phyloP scores from a whole-genome alignment of 1,140 invertebrate genomes.

The Schlechtendalia chinensis region DNA sequence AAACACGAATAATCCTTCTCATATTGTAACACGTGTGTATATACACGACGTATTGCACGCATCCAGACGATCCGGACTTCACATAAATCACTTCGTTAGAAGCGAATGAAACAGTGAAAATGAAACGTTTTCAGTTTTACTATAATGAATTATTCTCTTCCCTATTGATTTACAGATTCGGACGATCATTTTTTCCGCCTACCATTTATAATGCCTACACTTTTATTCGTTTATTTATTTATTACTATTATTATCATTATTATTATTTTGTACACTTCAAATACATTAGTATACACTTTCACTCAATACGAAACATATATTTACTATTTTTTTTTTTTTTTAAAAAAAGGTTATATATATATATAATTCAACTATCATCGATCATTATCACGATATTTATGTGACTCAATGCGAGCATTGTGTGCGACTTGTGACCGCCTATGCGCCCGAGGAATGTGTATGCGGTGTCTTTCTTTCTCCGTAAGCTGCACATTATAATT shows the following conservation, averaged over 20 bases:
- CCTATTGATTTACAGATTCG: neutral
- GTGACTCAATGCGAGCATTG: neutral
- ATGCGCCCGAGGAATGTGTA: neutral
- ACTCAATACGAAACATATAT: neutral
- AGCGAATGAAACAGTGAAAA: neutral
- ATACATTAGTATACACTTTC: constrained; percentile 14
- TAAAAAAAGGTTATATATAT: constrained; percentile 1
- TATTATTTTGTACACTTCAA: neutral
- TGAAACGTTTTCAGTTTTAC: neutral
- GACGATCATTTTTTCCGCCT: neutral
- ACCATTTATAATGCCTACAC: neutral
- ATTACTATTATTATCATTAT: neutral
- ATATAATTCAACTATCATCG: constrained; percentile 42
- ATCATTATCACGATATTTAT: constrained; percentile 29
- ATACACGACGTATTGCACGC: too few relatives aligned
- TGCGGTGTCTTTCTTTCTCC: constrained; percentile 20
- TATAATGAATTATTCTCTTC: neutral
- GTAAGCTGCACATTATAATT: neutral
- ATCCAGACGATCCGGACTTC: neutral
- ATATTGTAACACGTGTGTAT: neutral
- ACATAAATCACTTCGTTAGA: neutral
- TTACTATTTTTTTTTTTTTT: neutral
- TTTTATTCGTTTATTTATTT: neutral
- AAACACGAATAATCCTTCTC: neutral
- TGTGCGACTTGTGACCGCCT: constrained; percentile 13